Percentiles rank a stretch among this genome's conserved stretches.
phyloP scores from a whole-genome alignment of 2,888 invertebrate species.

The Oligia fasciuncula region DNA sequence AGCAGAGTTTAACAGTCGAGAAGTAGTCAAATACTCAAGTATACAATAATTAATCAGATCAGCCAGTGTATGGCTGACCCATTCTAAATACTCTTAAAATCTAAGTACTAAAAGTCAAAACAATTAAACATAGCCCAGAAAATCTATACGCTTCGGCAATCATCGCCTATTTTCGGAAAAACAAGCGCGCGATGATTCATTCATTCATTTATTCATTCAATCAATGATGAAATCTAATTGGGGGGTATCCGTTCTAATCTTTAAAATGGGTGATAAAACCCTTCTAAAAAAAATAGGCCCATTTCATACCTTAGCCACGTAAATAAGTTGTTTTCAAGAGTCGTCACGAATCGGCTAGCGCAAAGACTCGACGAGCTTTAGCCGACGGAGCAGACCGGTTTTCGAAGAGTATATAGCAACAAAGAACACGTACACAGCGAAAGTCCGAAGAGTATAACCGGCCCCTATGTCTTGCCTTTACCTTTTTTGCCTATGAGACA shows the following conservation, averaged over 20 bases:
- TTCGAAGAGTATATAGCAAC: background rate
- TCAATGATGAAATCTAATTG: no score
- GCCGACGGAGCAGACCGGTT: background rate
- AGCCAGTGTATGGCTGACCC: conserved; percentile 6
- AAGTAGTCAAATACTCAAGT: conserved; percentile 22
- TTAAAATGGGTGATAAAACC: background rate
- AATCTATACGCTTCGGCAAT: background rate
- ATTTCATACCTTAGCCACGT: background rate
- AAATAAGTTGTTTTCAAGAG: background rate
- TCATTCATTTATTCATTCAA: no score
- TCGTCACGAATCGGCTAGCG: background rate
- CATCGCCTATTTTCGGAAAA: background rate
- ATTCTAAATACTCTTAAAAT: conserved; percentile 29
- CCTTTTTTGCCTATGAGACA: background rate
- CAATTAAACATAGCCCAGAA: background rate
- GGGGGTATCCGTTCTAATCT: no score
- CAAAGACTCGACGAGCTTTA: background rate
- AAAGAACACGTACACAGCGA: background rate
- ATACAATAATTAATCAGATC: conserved; percentile 6
- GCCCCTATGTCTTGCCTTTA: no score
- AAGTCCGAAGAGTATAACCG: background rate
- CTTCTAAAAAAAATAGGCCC: background rate
- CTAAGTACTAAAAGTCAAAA: conserved; percentile 22
- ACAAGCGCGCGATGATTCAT: background rate
- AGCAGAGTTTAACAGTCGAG: background rate